Base-by-base conservation (phyloP, 1,140 invertebrate species). In the Contarinia nasturtii region DNA sequence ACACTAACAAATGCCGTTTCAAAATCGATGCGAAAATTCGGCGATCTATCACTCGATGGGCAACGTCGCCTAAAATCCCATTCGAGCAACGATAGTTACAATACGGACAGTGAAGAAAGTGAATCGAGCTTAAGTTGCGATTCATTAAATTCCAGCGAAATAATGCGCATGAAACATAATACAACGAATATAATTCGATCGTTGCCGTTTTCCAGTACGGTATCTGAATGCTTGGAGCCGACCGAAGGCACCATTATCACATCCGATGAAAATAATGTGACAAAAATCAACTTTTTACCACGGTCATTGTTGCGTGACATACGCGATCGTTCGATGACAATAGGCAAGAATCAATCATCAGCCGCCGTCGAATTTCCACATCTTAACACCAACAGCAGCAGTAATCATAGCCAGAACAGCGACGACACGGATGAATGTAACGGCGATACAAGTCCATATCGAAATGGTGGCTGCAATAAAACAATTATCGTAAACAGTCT, bases 31-130 rank as follows among this genome's bases (percentile, higher is more conserved):
- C 70, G 67, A 55, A 71, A 66, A 48, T 77, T 74, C 53, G 72
- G 77, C 59, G 75, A 79, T 54, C 76, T 75, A 55, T 76, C 78
- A 54, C 77, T 74, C 51, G 79, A 75, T 53, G 74, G 73, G 58
- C 79, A 79, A 57, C 80, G 77, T 12, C 60, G 80, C 50, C 79
- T 79, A 63, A 75, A 74, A 58, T 70, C 71, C 45, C 77, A 80
- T 55, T 52, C 74, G 21, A 69, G 72, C 50, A 54, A 57, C 7
- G 54, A 60, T 47, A 64, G 60, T 48, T 48, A 38, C 17, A 38
- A 65, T 33, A 59, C 63, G 21, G 64, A 67, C 50, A 59, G 58
- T 45, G 63, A 60, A 46, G 58, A 59, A 40, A 55, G 51, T 44
- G 60, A 59, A 48, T 53, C 37, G 57, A 56, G 56, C 2, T 50